These are phyloP conservation scores for Acanthis flammea DNA, from an alignment of 2,797 vertebrate genomes.

Conservation along the genomic window DNA sequence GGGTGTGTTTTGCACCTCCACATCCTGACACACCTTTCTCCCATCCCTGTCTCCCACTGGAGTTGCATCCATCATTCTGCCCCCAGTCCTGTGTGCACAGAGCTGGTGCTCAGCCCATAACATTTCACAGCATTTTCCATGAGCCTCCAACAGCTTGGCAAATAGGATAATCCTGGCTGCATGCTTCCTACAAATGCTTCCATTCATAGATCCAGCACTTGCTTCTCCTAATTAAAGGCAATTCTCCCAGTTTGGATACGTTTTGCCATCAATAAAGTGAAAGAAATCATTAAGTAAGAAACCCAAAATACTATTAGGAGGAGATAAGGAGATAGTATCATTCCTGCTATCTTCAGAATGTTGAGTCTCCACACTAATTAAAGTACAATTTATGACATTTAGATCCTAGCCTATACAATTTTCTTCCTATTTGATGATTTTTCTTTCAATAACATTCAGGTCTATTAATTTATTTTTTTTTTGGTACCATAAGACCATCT, in stretches of 20 bases:
- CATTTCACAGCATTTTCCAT: neutral
- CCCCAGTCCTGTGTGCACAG: neutral
- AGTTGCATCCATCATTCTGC: neutral
- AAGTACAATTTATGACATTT: neutral
- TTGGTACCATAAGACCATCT: neutral
- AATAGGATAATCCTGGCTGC: conserved; percentile 15
- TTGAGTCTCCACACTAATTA: neutral
- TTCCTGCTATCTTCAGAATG: neutral
- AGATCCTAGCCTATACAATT: neutral
- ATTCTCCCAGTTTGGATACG: neutral
- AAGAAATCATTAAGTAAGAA: neutral
- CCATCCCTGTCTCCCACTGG: neutral
- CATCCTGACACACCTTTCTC: neutral
- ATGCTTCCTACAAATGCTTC: neutral
- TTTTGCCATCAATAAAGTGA: neutral
- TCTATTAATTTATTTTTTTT: neutral
- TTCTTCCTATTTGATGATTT: neutral
- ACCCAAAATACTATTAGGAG: neutral
- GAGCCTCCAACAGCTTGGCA: neutral
- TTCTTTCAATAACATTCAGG: neutral
- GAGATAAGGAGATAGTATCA: neutral
- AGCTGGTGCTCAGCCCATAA: neutral
- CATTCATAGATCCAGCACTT: neutral
- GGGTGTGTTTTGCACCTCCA: neutral
- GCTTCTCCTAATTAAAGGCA: conserved; percentile 6